These are phyloP conservation scores for Hiodon tergisus DNA, from an alignment of 2,113 vertebrate species.

Conservation along the genomic window DNA sequence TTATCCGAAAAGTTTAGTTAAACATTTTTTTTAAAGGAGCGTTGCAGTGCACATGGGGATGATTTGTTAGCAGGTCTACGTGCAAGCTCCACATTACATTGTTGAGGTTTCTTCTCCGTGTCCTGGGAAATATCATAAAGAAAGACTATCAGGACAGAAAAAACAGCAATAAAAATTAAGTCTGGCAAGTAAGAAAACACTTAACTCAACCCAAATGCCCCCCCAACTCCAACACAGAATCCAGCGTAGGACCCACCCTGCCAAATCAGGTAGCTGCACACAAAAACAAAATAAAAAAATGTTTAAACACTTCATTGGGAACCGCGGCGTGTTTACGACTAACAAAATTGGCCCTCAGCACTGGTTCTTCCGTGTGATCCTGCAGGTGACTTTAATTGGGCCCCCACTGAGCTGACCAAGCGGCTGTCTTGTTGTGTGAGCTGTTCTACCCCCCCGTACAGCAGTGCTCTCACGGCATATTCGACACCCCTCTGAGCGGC, in stretches of 20 bases:
- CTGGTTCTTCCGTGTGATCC: constrained; percentile 6
- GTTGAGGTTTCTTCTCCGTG: constrained; percentile 28
- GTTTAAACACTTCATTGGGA: constrained; percentile 8
- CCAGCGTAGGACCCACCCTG: constrained; percentile 9
- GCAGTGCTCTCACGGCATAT: background rate
- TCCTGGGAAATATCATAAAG: constrained; percentile 41
- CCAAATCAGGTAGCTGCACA: constrained; percentile 47
- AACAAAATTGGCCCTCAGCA: background rate
- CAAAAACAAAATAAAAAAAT: constrained; percentile 38
- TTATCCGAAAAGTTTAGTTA: background rate
- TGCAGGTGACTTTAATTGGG: constrained; percentile 15
- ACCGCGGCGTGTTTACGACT: constrained; percentile 7
- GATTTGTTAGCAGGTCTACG: constrained; percentile 18
- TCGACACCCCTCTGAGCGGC: background rate
- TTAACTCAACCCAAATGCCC: constrained; percentile 33
- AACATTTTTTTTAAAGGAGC: background rate
- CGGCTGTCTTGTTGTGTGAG: background rate
- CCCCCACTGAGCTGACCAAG: constrained; percentile 12
- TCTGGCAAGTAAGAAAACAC: constrained; percentile 43
- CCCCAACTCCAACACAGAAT: background rate
- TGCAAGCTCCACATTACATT: constrained; percentile 20
- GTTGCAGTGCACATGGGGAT: background rate
- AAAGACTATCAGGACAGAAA: constrained; percentile 34
- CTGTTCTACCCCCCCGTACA: background rate
- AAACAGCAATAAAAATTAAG: constrained; percentile 44